Base-by-base conservation (phyloP, 2,113 vertebrate species). In the Aphyosemion australe region DNA sequence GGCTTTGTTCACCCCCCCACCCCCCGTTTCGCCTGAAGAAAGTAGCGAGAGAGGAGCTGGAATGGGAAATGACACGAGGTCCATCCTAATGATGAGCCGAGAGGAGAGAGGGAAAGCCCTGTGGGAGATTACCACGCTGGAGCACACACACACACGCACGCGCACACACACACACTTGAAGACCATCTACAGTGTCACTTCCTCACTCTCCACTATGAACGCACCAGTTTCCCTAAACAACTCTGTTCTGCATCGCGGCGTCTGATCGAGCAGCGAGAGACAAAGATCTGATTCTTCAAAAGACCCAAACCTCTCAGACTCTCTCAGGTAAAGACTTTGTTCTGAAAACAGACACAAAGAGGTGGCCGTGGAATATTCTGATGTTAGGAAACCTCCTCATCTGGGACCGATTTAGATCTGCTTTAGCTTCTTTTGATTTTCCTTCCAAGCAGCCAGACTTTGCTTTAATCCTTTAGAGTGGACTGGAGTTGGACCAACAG, bases 31-130 rank as follows among this genome's bases (percentile, higher is more conserved):
- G 74, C 66, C 72, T 55, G 13, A 43, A 65, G 61, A 72, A 45
- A 78, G 80, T n/a, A 31, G 26, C 53, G 71, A 64, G 69, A 74
- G 63, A 51, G 54, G 62, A 34, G 52, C 65, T 78, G 49, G 65
- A 79, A 61, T 80, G 79, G 87, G 69, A 65, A 82, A 71, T 71
- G 82, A 86, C 79, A 87, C 12, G 1, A 55, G 72, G 58, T 79
- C 76, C 83, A 67, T 77, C 69, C 71, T 86, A 80, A 89, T 79
- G 87, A 85, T 65, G 81, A 82, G 73, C 6, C 3, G 10, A 58
- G 72, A 21, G 0, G 62, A 55, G 45, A 43, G 76, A 55, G 64
- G 71, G 31, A 73, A 53, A 65, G 62, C 52, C 82, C 79, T 57
- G 61, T 76, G 79, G 75, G 76, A 79, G 64, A 69, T 54, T 65